Percentiles rank a stretch among this genome's conserved stretches.
Conservation (phyloP, 1,140 invertebrate genomes). For the Tetramorium parvispinum region DNA sequence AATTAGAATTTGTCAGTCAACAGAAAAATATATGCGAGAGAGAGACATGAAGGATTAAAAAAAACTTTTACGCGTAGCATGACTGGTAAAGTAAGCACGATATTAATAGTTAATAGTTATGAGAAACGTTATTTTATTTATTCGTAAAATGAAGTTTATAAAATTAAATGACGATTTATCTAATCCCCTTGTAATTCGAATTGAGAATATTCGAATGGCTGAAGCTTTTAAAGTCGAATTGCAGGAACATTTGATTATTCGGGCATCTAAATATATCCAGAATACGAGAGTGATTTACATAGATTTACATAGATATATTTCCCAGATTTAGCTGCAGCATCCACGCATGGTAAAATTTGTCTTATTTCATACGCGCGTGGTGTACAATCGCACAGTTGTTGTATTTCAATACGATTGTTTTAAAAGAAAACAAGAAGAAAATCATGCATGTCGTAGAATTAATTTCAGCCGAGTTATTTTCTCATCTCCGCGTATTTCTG, state of each 20-base stretch:
- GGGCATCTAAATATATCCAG: constrained; percentile 15
- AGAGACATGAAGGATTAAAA: background rate
- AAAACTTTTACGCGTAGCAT: too few species aligned
- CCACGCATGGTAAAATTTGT: background rate
- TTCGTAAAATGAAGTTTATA: background rate
- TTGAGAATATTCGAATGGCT: background rate
- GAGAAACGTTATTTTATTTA: background rate
- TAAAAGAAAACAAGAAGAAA: background rate
- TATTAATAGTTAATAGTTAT: background rate
- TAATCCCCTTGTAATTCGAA: background rate
- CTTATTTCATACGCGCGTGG: background rate
- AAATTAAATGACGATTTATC: background rate
- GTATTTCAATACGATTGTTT: constrained; percentile 16
- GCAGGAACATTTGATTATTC: constrained; percentile 14
- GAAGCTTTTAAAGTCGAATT: constrained; percentile 19
- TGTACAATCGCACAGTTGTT: background rate
- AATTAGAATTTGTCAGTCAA: background rate
- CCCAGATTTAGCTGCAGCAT: background rate
- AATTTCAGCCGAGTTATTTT: background rate
- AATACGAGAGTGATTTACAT: constrained; percentile 24
- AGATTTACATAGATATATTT: constrained; percentile 51
- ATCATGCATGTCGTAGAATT: background rate
- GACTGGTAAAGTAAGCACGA: background rate
- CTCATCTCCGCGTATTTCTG: constrained; percentile 2
- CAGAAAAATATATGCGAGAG: background rate